Percentiles rank a stretch among this genome's conserved stretches.
These are phyloP conservation scores for Syrmaticus mikado DNA, from an alignment of 2,113 vertebrate species.

Conservation along the genomic window DNA sequence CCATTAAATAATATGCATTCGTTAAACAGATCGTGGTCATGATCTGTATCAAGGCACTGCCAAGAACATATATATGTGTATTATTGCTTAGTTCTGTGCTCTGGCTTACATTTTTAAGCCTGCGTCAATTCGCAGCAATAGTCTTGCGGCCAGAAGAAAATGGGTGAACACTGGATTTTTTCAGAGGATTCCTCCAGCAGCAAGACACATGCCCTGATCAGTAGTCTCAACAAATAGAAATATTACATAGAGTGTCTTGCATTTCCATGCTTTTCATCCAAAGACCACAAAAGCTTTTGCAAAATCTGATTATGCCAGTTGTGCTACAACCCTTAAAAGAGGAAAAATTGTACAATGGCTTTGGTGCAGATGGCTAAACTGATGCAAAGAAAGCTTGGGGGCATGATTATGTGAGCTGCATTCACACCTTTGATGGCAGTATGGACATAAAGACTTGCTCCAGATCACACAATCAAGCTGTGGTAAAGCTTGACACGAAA, in stretches of 20 bases:
- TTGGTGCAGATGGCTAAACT: conserved; percentile 32
- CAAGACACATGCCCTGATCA: not conserved
- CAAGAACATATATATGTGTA: conserved; percentile 21
- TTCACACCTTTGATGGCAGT: conserved; percentile 61
- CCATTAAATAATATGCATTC: conserved; percentile 44
- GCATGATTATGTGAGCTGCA: conserved; percentile 49
- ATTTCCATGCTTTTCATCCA: conserved; percentile 5
- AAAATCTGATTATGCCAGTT: not conserved
- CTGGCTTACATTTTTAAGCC: conserved; percentile 38
- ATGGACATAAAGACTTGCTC: not conserved
- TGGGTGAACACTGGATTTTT: conserved; percentile 5
- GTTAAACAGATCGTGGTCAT: not conserved
- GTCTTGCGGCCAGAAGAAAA: conserved; percentile 26
- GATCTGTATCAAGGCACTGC: conserved; percentile 37
- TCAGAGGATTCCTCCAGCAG: conserved; percentile 20
- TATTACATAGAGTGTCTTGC: not conserved
- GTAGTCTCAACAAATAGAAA: not conserved
- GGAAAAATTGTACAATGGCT: not conserved
- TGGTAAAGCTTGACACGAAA: conserved; percentile 42
- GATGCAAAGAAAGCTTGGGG: not conserved
- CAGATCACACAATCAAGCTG: conserved; percentile 13
- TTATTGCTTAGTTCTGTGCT: conserved; percentile 35
- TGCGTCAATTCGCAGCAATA: conserved; percentile 32
- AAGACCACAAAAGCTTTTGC: conserved; percentile 7
- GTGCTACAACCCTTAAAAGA: not conserved